These are phyloP conservation scores for Caenorhabditis parvicauda DNA, from an alignment of 2,888 invertebrate species.

Conservation along the genomic window DNA sequence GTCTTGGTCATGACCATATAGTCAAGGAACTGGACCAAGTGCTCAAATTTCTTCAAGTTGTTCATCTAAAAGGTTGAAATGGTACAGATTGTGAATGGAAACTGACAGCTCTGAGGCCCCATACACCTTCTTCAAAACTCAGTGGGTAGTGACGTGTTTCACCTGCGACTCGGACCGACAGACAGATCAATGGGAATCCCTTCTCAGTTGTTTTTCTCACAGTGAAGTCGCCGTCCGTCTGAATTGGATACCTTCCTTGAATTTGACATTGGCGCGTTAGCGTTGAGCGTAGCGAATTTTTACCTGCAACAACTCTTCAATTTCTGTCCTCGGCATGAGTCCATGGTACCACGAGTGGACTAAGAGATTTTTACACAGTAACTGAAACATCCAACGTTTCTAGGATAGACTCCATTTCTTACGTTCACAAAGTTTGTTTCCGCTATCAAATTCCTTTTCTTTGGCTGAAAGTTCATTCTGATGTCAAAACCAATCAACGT, in stretches of 20 bases:
- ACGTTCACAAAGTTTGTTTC: too few relatives aligned
- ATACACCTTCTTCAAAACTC: slow-evolving; percentile 11
- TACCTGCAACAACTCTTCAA: too few relatives aligned
- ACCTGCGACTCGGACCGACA: slow-evolving; percentile 12
- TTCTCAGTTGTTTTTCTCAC: slow-evolving; percentile 20
- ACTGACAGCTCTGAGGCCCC: slow-evolving; percentile 14
- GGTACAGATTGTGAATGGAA: neutral
- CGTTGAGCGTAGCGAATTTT: neutral
- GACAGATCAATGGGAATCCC: slow-evolving; percentile 12
- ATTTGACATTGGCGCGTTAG: neutral
- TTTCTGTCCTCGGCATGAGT: too few relatives aligned
- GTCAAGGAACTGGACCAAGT: slow-evolving; percentile 14
- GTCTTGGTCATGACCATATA: slow-evolving; percentile 13
- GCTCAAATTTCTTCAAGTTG: slow-evolving; percentile 7
- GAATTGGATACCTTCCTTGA: neutral
- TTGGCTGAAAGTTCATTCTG: too few relatives aligned
- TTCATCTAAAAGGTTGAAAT: slow-evolving; percentile 4
- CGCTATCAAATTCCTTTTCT: too few relatives aligned
- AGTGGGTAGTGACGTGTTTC: slow-evolving; percentile 18
- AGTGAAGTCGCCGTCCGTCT: slow-evolving; percentile 16
- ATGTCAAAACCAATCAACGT: too few relatives aligned
- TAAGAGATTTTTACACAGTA: too few relatives aligned
- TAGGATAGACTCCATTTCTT: too few relatives aligned
- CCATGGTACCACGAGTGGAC: too few relatives aligned
- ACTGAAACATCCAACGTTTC: too few relatives aligned